phyloP scores from a whole-genome alignment of 2,797 vertebrate genomes.

The Urosaurus nigricauda region DNA sequence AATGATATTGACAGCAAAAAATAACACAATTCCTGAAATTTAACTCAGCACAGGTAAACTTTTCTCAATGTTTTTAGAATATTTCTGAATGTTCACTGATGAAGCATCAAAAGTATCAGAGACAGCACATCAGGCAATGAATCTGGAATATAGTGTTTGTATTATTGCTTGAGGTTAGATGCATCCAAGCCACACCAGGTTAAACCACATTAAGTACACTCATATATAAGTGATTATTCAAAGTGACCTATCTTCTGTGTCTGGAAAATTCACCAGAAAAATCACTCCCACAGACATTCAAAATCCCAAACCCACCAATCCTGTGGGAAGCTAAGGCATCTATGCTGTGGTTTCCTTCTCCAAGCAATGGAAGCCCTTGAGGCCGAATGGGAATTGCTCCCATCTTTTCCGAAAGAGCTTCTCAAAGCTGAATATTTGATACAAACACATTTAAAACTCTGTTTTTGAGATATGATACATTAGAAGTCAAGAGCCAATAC shows the following conservation, averaged over 20 bases:
- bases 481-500: background rate
- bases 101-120: conserved; percentile 1
- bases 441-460: background rate
- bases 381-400: background rate
- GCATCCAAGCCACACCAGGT: conserved; percentile 15
- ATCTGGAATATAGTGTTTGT: background rate
- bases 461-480: background rate
- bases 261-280: conserved; percentile 32
- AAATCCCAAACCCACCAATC: background rate
- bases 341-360: background rate
- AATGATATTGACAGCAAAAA: background rate
- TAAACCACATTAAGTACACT: conserved; percentile 3
- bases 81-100: background rate
- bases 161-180: conserved; percentile 13
- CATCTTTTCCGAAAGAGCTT: background rate
- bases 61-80: conserved; percentile 2
- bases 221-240: conserved; percentile 21
- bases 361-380: background rate
- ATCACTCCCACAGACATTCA: no score
- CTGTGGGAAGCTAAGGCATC: conserved; percentile 1
- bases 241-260: conserved; percentile 8
- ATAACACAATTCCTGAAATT: conserved; percentile 8
- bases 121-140: background rate
- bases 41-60: background rate
- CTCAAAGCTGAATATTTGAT: background rate